Conservation (phyloP, 2,113 vertebrate species). For the Coturnix japonica region DNA sequence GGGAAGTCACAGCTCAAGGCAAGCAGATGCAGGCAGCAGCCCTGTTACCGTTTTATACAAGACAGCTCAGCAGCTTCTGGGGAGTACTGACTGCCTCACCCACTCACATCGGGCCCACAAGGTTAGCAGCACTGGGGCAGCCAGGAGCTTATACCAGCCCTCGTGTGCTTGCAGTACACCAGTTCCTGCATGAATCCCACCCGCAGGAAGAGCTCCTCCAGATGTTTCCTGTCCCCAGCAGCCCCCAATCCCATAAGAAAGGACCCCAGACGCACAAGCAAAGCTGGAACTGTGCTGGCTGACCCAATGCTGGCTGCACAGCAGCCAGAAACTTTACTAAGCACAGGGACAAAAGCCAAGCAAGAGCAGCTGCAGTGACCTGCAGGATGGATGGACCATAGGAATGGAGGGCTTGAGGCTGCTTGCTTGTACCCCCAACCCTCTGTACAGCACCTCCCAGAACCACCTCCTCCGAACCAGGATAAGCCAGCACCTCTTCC, state of each 20-base stretch:
- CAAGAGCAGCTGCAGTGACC: not conserved
- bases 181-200: not conserved
- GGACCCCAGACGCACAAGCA: conserved; percentile 1
- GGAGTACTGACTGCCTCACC: not conserved
- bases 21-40: conserved; percentile 23
- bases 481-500: not conserved
- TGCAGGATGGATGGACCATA: not conserved
- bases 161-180: fast-evolving
- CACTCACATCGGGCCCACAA: not conserved
- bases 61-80: not conserved
- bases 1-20: conserved; percentile 38
- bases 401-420: not conserved
- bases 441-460: not conserved
- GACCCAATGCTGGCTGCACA: not conserved
- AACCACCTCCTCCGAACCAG: not conserved
- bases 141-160: not conserved
- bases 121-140: conserved; percentile 22
- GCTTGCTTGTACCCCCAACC: not conserved
- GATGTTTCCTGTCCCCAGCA: not conserved
- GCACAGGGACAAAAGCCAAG: conserved; percentile 23
- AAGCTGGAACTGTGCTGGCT: conserved; percentile 11
- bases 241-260: not conserved
- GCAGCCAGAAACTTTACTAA: conserved; percentile 49
- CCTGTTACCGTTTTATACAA: not conserved
- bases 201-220: not conserved